Evolutionary conservation across 2,113 vertebrate genomes (phyloP).

Genomic region (Macrotus californicus): DNA sequence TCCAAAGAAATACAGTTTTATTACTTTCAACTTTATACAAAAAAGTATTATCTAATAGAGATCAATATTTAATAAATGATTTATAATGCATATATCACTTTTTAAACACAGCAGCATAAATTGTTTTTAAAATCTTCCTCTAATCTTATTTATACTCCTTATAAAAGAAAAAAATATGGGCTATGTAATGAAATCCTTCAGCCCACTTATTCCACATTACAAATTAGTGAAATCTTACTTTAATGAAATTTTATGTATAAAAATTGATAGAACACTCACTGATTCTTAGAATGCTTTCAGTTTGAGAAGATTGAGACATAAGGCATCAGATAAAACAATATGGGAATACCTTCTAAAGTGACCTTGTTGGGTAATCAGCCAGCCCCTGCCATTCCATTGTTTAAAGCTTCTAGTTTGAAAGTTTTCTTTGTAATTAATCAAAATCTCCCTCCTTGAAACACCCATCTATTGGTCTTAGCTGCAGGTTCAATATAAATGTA

Average conservation of each 20-base stretch:
- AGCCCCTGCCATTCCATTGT: background rate
- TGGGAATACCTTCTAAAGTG: background rate
- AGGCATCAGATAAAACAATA: background rate
- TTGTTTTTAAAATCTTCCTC: background rate
- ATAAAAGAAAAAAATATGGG: conserved; percentile 20
- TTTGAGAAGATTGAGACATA: background rate
- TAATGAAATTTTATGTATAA: background rate
- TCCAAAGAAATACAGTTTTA: background rate
- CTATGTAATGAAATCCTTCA: conserved; percentile 24
- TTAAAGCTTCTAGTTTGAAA: background rate
- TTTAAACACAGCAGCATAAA: conserved; percentile 13
- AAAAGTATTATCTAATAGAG: background rate
- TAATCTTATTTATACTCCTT: conserved; percentile 27
- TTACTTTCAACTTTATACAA: background rate
- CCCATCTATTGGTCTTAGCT: background rate
- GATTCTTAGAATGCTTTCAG: background rate
- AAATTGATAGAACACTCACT: background rate
- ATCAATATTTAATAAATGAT: conserved; percentile 6
- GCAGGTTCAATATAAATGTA: background rate
- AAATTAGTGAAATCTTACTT: conserved; percentile 16
- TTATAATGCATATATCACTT: conserved; percentile 13
- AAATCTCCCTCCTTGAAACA: conserved; percentile 29
- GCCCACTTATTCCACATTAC: conserved; percentile 31
- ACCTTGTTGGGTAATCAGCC: background rate
- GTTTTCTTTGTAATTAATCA: conserved; percentile 7